These are phyloP conservation scores for Himantopus leucocephalus DNA, from an alignment of 2,113 vertebrate species.

Conservation along the genomic window DNA sequence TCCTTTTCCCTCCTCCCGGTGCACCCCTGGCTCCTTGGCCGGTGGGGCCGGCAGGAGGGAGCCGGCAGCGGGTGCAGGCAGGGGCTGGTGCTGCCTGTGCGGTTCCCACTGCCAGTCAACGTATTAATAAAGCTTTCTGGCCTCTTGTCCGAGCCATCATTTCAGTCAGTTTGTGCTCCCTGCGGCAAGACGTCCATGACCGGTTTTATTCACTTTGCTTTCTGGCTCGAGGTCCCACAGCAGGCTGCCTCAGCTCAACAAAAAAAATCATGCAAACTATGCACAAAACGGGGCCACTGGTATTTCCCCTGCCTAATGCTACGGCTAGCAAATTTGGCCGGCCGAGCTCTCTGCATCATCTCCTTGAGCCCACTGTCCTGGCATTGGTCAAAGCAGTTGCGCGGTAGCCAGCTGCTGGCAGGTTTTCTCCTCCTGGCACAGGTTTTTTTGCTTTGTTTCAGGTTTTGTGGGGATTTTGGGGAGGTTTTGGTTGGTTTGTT, in stretches of 20 bases:
- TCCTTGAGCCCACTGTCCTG: neutral
- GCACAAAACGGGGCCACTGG: neutral
- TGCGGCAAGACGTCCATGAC: fast-evolving
- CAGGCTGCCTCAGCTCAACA: neutral
- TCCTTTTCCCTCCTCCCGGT: neutral
- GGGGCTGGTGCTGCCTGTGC: neutral
- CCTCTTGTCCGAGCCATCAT: neutral
- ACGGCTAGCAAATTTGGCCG: neutral
- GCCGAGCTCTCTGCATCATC: neutral
- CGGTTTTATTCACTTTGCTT: neutral
- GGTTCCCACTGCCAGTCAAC: neutral
- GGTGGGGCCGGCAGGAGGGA: neutral
- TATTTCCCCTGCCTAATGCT: neutral
- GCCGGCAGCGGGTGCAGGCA: neutral
- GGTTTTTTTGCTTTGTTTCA: neutral
- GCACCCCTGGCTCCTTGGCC: neutral
- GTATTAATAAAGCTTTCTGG: neutral
- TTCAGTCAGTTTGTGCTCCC: neutral
- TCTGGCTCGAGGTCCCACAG: neutral
- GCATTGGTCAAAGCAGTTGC: neutral
- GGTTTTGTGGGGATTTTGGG: neutral
- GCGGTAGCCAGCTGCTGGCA: fast-evolving
- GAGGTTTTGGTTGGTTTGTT: neutral
- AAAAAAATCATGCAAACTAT: neutral
- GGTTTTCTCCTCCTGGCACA: neutral